These are phyloP conservation scores for Monochamus alternatus DNA, from an alignment of 2,888 invertebrate species.

Conservation along the genomic window DNA sequence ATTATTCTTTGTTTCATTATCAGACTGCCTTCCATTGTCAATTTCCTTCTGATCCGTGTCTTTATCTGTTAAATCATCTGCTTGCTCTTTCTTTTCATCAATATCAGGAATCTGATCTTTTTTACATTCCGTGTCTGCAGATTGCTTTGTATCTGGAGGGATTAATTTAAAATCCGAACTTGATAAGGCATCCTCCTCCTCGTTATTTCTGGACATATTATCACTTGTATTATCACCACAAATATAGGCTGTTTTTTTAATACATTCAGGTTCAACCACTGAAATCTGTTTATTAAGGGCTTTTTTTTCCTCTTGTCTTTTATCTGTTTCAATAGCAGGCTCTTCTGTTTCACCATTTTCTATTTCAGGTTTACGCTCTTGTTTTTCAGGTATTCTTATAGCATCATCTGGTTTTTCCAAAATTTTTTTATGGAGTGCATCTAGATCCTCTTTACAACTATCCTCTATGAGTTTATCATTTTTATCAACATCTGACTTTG, in stretches of 20 bases:
- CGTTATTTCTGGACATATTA: conserved; percentile 28
- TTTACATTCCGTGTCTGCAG: not conserved
- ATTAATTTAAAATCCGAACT: not conserved
- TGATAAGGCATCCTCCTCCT: not conserved
- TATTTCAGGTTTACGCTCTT: not conserved
- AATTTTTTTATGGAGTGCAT: not conserved
- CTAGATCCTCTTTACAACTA: not conserved
- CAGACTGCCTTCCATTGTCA: not conserved
- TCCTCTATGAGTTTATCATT: not conserved
- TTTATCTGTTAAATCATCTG: not conserved
- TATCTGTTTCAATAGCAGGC: conserved; percentile 11
- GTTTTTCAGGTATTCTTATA: conserved; percentile 4
- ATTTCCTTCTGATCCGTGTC: not conserved
- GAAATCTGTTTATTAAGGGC: conserved; percentile 31
- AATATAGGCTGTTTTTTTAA: conserved; percentile 54
- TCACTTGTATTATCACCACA: conserved; percentile 50
- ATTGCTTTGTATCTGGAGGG: not conserved
- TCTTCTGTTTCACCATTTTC: conserved; percentile 6
- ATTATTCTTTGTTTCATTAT: not conserved
- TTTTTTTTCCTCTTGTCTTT: conserved; percentile 21
- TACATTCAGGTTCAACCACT: conserved; percentile 51
- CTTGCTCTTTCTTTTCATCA: not conserved
- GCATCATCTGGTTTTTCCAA: not conserved
- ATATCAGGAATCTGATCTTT: not conserved
- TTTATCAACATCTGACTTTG: not conserved